A percentile compares a stretch with the other conserved stretches of the same genome.
phyloP scores from a whole-genome alignment of 2,888 invertebrate genomes.

The Ectropis crepuscularia region DNA sequence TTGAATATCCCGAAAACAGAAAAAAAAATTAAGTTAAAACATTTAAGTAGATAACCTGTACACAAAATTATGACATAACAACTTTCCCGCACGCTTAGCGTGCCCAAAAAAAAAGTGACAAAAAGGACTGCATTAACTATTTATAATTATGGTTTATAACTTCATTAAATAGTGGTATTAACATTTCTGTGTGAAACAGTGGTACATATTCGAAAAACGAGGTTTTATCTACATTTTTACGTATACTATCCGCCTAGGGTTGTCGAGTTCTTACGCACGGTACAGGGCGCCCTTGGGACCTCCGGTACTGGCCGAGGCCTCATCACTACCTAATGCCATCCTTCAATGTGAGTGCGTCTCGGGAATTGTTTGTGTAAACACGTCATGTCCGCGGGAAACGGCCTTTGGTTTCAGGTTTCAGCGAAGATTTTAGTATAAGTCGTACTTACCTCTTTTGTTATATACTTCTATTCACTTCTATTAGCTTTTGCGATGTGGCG shows the following conservation, averaged over 20 bases:
- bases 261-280: constrained; percentile 26
- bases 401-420: constrained; percentile 20
- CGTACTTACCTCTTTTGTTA: neutral
- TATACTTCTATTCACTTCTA: neutral
- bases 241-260: constrained; percentile 12
- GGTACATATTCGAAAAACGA: neutral
- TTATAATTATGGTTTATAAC: too few relatives aligned
- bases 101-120: too few relatives aligned
- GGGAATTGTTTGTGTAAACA: constrained; percentile 27
- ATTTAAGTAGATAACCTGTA: too few relatives aligned
- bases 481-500: too few relatives aligned
- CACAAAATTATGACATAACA: too few relatives aligned
- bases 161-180: neutral
- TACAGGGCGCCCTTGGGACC: constrained; percentile 21
- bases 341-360: constrained; percentile 12
- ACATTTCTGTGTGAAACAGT: neutral
- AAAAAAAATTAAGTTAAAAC: too few relatives aligned
- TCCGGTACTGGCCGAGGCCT: constrained; percentile 20
- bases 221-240: constrained; percentile 8
- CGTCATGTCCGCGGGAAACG: constrained; percentile 15
- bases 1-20: too few relatives aligned
- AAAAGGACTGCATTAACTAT: too few relatives aligned
- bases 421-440: neutral
- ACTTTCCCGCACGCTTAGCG: too few relatives aligned
- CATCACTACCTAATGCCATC: constrained; percentile 25